Evolutionary conservation across 2,797 vertebrate species (phyloP), one percentile per base, ranked within the genome.

Genomic region (Myripristis murdjan): DNA sequence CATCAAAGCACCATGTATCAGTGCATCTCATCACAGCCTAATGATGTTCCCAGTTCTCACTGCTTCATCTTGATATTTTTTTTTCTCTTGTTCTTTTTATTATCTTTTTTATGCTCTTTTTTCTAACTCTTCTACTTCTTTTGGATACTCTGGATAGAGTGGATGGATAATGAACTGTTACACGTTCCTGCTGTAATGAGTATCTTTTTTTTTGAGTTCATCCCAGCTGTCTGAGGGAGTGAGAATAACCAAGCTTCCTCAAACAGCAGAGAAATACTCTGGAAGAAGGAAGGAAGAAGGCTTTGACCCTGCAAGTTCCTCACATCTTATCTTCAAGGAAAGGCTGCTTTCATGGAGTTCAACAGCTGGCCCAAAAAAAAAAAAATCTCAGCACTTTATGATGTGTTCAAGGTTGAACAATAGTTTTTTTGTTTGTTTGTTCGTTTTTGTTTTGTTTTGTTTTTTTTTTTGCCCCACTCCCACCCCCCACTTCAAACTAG

Each of bases 281-380:
- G 28, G n/a, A 63, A 82, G 53, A 0, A 67, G 39, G 80, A 57
- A 59, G 23, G 33, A 67, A 63, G 55, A 85, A 70, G 31, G 39
- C 61, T 65, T 63, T 64, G 56, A 77, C 73, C 54, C 31, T 73
- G 62, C 37, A 43, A 62, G 56, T 56, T 70, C 31, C n/a, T 61
- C 61, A 43, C 48, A 26, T 64, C 56, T 64, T 74, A 81, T 83
- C 82, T 63, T 49, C 16, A 14, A 57, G 28, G 26, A 35, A 58
- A 68, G 49, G 51, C 52, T 35, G 11, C 43, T 23, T 60, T 26
- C 12, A 28, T n/a, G 20, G n/a, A 66, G 53, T 53, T 43, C 64
- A 12, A 20, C 0, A 9, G 35, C n/a, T n/a, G n/a, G n/a, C n/a
- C n/a, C 47, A 60, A 9, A 26, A 43, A 43, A 54, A 22, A 4